Conservation (phyloP, 2,113 vertebrate species). For the Dipodomys spectabilis region DNA sequence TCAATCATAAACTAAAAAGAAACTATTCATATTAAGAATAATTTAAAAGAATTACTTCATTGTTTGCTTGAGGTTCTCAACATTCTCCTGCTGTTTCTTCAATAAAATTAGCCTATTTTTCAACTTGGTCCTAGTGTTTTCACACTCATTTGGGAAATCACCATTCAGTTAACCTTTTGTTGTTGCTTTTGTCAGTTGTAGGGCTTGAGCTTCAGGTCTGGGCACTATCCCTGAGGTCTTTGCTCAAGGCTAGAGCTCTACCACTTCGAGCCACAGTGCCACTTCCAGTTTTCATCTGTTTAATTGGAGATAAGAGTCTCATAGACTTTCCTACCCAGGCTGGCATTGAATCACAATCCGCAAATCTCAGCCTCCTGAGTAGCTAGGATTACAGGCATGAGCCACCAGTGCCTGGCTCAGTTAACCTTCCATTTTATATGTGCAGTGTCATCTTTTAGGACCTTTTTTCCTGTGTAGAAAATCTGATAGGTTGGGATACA, state of each 20-base stretch:
- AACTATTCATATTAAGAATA: background rate
- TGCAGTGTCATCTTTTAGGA: background rate
- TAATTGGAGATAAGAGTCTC: too few relatives aligned
- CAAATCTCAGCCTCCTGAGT: too few relatives aligned
- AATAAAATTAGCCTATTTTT: background rate
- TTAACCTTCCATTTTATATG: background rate
- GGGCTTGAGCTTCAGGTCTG: too few relatives aligned
- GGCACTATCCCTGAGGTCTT: too few relatives aligned
- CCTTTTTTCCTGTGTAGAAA: background rate
- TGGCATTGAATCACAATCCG: too few relatives aligned
- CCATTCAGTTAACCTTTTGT: too few relatives aligned
- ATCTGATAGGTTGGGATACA: background rate
- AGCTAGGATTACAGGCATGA: too few relatives aligned
- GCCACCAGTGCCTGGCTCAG: background rate
- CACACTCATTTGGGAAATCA: background rate
- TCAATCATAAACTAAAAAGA: background rate
- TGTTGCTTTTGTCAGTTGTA: too few relatives aligned
- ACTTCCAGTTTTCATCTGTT: too few relatives aligned
- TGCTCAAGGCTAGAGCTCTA: too few relatives aligned
- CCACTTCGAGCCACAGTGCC: too few relatives aligned
- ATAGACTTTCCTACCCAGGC: too few relatives aligned
- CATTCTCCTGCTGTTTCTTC: background rate
- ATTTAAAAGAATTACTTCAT: background rate
- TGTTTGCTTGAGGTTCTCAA: background rate
- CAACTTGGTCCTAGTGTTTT: background rate